These are phyloP conservation scores for Entomyzon cyanotis DNA, from an alignment of 2,113 vertebrate species.

Conservation along the genomic window DNA sequence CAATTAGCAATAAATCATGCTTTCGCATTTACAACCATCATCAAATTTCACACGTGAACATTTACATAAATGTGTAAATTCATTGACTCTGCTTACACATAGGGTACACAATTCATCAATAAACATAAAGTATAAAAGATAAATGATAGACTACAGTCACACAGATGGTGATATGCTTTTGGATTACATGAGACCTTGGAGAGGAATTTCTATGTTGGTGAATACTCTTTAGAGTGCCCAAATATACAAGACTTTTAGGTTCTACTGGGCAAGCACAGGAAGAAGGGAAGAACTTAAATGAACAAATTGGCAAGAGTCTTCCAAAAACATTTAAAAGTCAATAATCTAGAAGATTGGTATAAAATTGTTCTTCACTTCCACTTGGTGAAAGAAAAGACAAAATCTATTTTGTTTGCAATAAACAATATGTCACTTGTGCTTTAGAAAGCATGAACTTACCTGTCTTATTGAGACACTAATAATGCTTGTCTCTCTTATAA, in stretches of 20 bases:
- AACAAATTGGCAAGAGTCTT: background rate
- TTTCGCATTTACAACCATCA: background rate
- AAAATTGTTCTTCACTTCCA: background rate
- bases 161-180: background rate
- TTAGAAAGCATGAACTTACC: background rate
- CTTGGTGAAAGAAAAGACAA: background rate
- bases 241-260: background rate
- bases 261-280: background rate
- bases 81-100: background rate
- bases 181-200: background rate
- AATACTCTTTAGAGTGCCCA: background rate
- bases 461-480: background rate
- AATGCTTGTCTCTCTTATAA: background rate
- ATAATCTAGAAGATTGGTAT: background rate
- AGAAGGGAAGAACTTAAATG: background rate
- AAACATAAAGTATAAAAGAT: background rate
- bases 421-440: background rate
- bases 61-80: background rate
- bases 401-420: background rate
- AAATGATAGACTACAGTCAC: background rate
- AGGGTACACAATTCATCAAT: background rate
- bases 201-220: background rate
- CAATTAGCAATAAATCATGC: background rate
- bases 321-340: background rate
- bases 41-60: background rate